Percentiles rank a stretch among this genome's conserved stretches.
These are phyloP conservation scores for Sycophila texana DNA, from an alignment of 2,888 invertebrate genomes.

Conservation along the genomic window DNA sequence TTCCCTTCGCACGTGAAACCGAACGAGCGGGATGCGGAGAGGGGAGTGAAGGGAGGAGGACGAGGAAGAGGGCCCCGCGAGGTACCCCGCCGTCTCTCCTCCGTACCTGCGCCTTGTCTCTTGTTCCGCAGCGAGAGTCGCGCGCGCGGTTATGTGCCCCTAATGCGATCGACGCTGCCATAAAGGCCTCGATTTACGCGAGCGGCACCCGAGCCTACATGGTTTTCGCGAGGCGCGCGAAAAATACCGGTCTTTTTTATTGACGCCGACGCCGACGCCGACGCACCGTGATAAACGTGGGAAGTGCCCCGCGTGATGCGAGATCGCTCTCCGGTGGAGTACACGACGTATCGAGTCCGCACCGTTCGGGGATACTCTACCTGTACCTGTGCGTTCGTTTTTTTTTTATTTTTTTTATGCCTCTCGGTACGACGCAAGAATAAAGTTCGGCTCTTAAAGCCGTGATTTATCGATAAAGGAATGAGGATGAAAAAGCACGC, in stretches of 20 bases:
- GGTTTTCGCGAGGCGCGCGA: constrained; percentile 13
- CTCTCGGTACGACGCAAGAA: background rate
- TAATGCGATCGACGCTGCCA: constrained; percentile 32
- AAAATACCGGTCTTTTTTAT: constrained; percentile 40
- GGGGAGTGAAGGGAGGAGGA: too few relatives aligned
- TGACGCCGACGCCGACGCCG: constrained; percentile 40
- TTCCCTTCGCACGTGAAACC: constrained; percentile 64
- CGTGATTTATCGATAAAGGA: constrained; percentile 40
- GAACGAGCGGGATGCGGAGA: constrained; percentile 12
- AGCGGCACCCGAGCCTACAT: background rate
- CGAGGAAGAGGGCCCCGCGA: constrained; percentile 38
- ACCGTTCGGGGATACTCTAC: background rate
- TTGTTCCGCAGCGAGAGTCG: constrained; percentile 14
- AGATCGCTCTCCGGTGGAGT: background rate
- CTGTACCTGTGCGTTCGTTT: background rate
- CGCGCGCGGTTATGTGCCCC: constrained; percentile 33
- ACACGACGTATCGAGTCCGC: background rate
- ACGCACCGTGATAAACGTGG: constrained; percentile 41
- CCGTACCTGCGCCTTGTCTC: background rate
- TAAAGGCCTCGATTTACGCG: constrained; percentile 46
- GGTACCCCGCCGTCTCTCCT: constrained; percentile 47
- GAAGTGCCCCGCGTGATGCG: constrained; percentile 22
- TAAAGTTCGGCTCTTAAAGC: constrained; percentile 25
- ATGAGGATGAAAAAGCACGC: constrained; percentile 20
- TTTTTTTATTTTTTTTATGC: background rate